Percentiles rank a stretch among this genome's conserved stretches.
Conservation (phyloP, 2,797 vertebrate species). For the Epinephelus awoara region DNA sequence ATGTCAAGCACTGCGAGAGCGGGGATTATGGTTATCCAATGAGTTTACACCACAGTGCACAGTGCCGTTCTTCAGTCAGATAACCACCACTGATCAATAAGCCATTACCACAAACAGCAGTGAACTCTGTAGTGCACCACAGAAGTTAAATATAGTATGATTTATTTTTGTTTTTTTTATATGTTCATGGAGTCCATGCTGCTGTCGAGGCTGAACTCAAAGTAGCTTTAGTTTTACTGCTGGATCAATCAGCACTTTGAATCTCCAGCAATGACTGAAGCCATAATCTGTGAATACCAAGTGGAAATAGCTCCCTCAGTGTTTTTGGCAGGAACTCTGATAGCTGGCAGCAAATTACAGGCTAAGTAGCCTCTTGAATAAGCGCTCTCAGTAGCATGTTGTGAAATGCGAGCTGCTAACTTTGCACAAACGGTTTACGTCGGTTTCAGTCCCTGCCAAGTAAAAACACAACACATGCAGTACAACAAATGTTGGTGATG, state of each 20-base stretch:
- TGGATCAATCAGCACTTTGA: constrained; percentile 59
- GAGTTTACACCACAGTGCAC: constrained; percentile 53
- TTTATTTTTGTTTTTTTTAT: not conserved
- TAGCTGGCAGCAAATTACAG: constrained; percentile 60
- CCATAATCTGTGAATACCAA: constrained; percentile 59
- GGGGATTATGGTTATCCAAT: constrained; percentile 74
- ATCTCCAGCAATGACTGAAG: constrained; percentile 55
- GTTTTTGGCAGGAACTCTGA: constrained; percentile 55
- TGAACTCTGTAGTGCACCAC: constrained; percentile 34
- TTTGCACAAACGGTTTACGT: constrained; percentile 27
- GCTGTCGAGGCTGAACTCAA: constrained; percentile 21
- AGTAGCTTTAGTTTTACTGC: constrained; percentile 36
- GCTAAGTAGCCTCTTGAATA: constrained; percentile 40
- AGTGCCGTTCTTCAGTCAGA: constrained; percentile 53
- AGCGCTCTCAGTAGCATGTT: constrained; percentile 23
- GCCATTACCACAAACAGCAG: constrained; percentile 59
- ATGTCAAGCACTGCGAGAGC: constrained; percentile 64
- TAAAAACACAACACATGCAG: not conserved
- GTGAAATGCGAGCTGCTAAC: constrained; percentile 33
- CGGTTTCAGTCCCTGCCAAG: not conserved
- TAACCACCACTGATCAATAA: constrained; percentile 74
- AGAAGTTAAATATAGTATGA: constrained; percentile 44
- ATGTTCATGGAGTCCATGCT: not conserved
- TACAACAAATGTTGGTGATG: not conserved
- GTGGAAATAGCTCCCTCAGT: constrained; percentile 44